Conservation (phyloP, 1,140 invertebrate genomes). For the Heliconius congener region DNA sequence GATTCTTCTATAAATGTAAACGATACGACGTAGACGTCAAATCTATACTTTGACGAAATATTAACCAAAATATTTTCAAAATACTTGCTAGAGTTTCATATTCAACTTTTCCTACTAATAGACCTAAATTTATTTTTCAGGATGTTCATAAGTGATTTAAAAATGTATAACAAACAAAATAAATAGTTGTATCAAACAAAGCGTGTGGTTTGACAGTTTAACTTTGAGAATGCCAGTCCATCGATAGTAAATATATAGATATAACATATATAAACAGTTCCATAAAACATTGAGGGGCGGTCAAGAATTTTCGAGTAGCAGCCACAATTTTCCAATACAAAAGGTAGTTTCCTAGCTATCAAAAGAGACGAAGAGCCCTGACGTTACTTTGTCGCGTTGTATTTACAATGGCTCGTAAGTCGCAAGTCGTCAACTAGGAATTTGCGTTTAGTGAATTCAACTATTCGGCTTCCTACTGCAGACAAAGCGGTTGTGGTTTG, state of each 20-base stretch:
- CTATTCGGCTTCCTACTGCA: conserved; percentile 64
- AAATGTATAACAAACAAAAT: neutral
- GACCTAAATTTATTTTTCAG: neutral
- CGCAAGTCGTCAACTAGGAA: conserved; percentile 47
- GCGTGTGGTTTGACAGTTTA: no score
- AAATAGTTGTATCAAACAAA: no score
- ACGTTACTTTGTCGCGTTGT: conserved; percentile 54
- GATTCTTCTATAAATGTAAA: neutral
- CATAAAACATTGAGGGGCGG: neutral
- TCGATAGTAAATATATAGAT: no score
- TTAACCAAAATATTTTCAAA: neutral
- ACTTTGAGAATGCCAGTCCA: no score
- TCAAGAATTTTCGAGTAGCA: neutral
- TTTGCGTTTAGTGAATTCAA: conserved; percentile 69
- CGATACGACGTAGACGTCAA: neutral
- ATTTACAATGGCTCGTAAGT: conserved; percentile 69
- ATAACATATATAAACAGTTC: no score
- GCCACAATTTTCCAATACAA: conserved; percentile 31
- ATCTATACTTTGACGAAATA: no score
- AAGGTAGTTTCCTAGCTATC: conserved; percentile 34
- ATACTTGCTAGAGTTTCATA: neutral
- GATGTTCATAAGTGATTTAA: neutral
- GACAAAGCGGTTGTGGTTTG: conserved; percentile 52
- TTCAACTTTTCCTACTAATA: neutral
- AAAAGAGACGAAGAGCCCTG: conserved; percentile 35